Base-by-base conservation (phyloP, 2,888 invertebrate genomes). In the Sinodicranocentrus sp. region DNA sequence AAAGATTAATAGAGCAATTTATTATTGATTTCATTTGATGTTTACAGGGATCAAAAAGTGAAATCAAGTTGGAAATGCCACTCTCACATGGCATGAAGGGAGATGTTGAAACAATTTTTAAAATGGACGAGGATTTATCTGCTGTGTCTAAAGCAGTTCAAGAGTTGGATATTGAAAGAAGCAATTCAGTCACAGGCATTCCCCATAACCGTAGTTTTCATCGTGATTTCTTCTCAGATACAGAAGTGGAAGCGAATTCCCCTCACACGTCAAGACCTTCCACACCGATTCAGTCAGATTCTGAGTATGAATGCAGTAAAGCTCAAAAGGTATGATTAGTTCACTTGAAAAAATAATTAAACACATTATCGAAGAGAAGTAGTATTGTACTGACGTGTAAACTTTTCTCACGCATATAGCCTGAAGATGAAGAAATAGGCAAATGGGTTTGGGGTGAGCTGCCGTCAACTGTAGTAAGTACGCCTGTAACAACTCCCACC, bases 221-320 rank as follows among this genome's bases (percentile, higher is more conserved):
- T 80, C 86, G 89, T 13, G 89, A 89, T 54, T 89, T 89, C 70
- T 89, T 83, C 63, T 89, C 89, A 8, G 89, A 89, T 61, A 88
- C 88, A 54, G 89, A 89, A 85, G 87, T 88, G 23, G 89, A 86
- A 65, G 88, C 82, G 6, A 73, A 72, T 43, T 84, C 88, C 87
- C 91, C 91, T n/a, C 89, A 89, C 85, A 92, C 92, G 84, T 95
- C 95, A 43, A 93, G 97, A 83, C 94, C 95, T 48, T 94, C 94
- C 86, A 95, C 96, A 15, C 97, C 97, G 6, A 94, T 96, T 84
- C 97, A 97, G 90, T 98, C 98, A 54, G 98, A 98, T 91, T 97
- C 98, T 0, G 98, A 98, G 90, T 95, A 97, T 90, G 98, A 98
- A 91, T 90, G 91, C 39, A 89, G 84, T 43, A 89, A 89, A 80